A percentile compares a stretch with the other conserved stretches of the same genome.
These are phyloP conservation scores for Planococcus citri DNA, from an alignment of 1,140 invertebrate genomes.

Conservation along the genomic window DNA sequence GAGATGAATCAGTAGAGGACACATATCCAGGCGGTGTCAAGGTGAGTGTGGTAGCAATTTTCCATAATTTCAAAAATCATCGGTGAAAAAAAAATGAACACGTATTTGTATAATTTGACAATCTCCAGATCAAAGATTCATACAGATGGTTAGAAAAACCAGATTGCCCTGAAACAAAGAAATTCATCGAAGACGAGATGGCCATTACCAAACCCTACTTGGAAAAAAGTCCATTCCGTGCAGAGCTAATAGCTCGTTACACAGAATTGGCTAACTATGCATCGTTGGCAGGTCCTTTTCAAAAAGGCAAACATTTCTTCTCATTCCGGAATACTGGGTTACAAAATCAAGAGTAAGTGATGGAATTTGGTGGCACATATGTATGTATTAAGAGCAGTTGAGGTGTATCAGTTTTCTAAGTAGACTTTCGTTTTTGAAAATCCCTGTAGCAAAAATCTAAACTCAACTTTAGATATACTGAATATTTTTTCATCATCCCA, in stretches of 20 bases:
- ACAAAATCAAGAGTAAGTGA: conserved; percentile 77
- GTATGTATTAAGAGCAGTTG: too few species aligned
- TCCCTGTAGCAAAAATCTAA: too few species aligned
- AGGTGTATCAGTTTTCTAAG: too few species aligned
- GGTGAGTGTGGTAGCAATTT: background rate
- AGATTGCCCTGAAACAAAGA: conserved; percentile 78
- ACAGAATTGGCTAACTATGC: conserved; percentile 93
- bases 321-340: conserved; percentile 90
- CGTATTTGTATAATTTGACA: too few species aligned
- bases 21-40: background rate
- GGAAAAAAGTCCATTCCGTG: conserved; percentile 55
- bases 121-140: conserved; percentile 79
- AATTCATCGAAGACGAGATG: conserved; percentile 87
- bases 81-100: too few species aligned
- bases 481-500: too few species aligned
- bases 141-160: conserved; percentile 97
- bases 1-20: background rate
- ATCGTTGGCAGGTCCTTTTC: conserved; percentile 79
- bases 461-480: too few species aligned
- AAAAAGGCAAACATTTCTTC: conserved; percentile 76
- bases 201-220: conserved; percentile 75
- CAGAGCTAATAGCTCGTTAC: conserved; percentile 58
- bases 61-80: too few species aligned
- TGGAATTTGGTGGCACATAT: background rate
- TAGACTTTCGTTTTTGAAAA: too few species aligned